These are phyloP conservation scores for Actias luna DNA, from an alignment of 2,888 invertebrate species.

Conservation along the genomic window DNA sequence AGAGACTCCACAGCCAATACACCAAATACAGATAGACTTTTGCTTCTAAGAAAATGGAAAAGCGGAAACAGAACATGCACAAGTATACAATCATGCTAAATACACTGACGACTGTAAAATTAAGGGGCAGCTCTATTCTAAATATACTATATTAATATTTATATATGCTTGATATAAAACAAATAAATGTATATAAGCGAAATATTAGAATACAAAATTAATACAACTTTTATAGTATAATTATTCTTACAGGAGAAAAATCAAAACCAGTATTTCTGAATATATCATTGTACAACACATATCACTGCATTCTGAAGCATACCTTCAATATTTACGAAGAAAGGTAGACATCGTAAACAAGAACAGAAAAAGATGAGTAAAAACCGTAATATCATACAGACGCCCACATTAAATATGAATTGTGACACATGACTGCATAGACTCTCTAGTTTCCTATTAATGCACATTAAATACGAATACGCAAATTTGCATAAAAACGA, in stretches of 20 bases:
- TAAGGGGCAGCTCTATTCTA: no score
- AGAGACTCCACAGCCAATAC: no score
- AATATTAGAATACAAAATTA: no score
- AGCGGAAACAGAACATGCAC: no score
- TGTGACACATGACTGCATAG: slow-evolving; percentile 10
- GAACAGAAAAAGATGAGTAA: neutral
- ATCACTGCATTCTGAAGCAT: neutral
- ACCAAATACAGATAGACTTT: no score
- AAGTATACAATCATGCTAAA: no score
- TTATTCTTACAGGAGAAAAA: neutral
- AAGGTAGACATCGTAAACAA: neutral
- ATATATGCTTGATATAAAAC: no score
- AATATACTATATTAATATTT: no score
- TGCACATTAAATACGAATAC: slow-evolving; percentile 23
- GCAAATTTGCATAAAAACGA: slow-evolving; percentile 42
- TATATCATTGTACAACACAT: neutral
- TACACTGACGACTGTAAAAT: no score
- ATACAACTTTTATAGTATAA: no score
- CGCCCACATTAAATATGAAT: slow-evolving; percentile 10
- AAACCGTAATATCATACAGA: neutral
- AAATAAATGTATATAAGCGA: no score
- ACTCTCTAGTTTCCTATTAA: slow-evolving; percentile 16
- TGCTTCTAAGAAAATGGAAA: no score
- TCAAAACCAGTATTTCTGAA: neutral
- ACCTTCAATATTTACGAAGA: neutral